These are phyloP conservation scores for Natator depressus DNA, from an alignment of 2,113 vertebrate genomes.

Conservation along the genomic window DNA sequence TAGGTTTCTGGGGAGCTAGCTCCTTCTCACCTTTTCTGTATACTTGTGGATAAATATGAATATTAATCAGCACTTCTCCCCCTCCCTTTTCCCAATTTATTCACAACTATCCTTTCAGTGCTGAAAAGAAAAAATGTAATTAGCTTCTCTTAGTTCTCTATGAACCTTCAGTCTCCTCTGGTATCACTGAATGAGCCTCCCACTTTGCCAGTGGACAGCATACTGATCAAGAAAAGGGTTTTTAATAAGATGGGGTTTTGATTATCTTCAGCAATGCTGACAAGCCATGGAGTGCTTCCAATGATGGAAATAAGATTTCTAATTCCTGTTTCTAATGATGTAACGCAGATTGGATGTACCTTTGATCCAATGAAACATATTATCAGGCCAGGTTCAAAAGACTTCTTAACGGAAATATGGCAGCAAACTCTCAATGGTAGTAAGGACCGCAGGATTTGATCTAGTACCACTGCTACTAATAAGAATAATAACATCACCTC, in stretches of 20 bases:
- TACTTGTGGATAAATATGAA: conserved; percentile 60
- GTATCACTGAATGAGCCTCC: conserved; percentile 53
- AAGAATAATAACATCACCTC: background rate
- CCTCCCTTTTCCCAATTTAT: conserved; percentile 55
- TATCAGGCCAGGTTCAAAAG: background rate
- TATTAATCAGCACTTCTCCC: conserved; percentile 64
- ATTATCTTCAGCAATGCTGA: conserved; percentile 47
- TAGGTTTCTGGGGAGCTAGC: conserved; percentile 56
- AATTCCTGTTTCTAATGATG: background rate
- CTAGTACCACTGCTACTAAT: background rate
- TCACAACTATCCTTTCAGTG: conserved; percentile 52
- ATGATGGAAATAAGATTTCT: conserved; percentile 18
- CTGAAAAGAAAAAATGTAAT: conserved; percentile 61
- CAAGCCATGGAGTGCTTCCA: background rate
- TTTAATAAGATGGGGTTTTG: conserved; percentile 22
- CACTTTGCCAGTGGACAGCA: conserved; percentile 40
- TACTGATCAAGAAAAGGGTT: conserved; percentile 43
- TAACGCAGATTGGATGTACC: background rate
- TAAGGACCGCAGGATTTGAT: background rate
- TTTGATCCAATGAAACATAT: conserved; percentile 2
- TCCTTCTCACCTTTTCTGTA: conserved; percentile 68
- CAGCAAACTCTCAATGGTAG: background rate
- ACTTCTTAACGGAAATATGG: background rate
- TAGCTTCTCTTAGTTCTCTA: conserved; percentile 8
- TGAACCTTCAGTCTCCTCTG: conserved; percentile 40